phyloP scores from a whole-genome alignment of 2,797 vertebrate species.

The Pseudomugil gertrudae region DNA sequence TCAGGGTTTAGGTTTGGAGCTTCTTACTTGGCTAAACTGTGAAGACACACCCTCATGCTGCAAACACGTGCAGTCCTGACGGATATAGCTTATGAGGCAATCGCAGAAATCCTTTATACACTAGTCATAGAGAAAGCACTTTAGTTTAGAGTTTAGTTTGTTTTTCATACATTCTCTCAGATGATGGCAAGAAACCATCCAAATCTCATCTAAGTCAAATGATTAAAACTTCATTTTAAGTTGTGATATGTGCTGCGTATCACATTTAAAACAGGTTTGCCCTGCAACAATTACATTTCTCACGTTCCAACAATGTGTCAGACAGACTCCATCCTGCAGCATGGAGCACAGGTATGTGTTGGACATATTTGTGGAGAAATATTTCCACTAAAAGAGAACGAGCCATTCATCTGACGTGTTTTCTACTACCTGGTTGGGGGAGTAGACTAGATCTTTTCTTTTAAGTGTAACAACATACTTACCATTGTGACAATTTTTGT shows the following conservation, averaged over 20 bases:
- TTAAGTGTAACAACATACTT: not conserved
- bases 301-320: too few species aligned
- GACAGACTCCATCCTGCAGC: too few species aligned
- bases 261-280: too few species aligned
- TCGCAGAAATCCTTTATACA: not conserved
- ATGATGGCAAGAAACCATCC: not conserved
- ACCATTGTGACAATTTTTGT: not conserved
- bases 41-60: slow-evolving; percentile 54
- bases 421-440: not conserved
- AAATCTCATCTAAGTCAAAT: too few species aligned
- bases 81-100: not conserved
- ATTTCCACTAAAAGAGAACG: not conserved
- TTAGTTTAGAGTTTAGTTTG: not conserved
- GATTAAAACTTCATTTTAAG: too few species aligned
- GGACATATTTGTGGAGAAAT: too few species aligned
- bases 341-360: too few species aligned
- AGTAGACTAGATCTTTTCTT: not conserved
- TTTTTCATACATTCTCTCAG: not conserved
- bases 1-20: slow-evolving; percentile 9
- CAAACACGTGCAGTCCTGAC: not conserved
- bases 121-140: not conserved
- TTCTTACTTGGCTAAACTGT: slow-evolving; percentile 37
- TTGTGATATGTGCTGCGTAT: too few species aligned
- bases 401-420: not conserved
- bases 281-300: too few species aligned